These are phyloP conservation scores for Eublepharis macularius DNA, from an alignment of 2,113 vertebrate species.

Conservation along the genomic window DNA sequence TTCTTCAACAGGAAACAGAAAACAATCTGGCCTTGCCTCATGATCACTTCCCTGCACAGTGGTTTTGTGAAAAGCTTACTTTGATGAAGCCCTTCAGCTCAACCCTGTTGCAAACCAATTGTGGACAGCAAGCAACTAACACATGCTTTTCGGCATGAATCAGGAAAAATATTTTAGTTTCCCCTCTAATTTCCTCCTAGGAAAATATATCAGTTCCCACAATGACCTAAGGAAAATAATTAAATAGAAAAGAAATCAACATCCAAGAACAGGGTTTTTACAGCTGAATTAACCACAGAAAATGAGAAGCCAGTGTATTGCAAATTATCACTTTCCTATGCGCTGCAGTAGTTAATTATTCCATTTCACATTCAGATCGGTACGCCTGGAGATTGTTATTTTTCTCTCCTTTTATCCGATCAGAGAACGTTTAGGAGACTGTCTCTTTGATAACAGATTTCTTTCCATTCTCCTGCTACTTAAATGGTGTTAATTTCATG, in stretches of 20 bases:
- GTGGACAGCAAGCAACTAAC: background rate
- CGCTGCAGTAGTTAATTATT: slow-evolving; percentile 32
- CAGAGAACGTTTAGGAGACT: slow-evolving; percentile 13
- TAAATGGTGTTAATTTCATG: background rate
- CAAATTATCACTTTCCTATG: slow-evolving; percentile 46
- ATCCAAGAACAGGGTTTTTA: slow-evolving; percentile 20
- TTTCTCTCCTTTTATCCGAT: slow-evolving; percentile 25
- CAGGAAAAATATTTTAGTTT: slow-evolving; percentile 7
- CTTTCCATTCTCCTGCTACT: background rate
- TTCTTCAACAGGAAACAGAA: too few species aligned
- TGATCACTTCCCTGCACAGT: background rate
- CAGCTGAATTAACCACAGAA: slow-evolving; percentile 20
- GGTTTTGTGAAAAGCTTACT: background rate
- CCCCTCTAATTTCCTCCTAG: slow-evolving; percentile 23
- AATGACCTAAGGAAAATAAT: slow-evolving; percentile 17
- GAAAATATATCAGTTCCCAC: slow-evolving; percentile 35
- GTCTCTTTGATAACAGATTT: slow-evolving; percentile 17
- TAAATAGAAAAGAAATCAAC: slow-evolving; percentile 35
- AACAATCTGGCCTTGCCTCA: background rate
- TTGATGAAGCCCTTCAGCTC: background rate
- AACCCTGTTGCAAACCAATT: background rate
- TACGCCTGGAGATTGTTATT: slow-evolving; percentile 21
- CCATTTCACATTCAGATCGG: slow-evolving; percentile 34
- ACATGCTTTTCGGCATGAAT: slow-evolving; percentile 9
- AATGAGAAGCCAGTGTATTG: slow-evolving; percentile 32